A percentile compares a stretch with the other conserved stretches of the same genome.
phyloP scores from a whole-genome alignment of 2,797 vertebrate genomes.

The Dendrocincla tyrannina region DNA sequence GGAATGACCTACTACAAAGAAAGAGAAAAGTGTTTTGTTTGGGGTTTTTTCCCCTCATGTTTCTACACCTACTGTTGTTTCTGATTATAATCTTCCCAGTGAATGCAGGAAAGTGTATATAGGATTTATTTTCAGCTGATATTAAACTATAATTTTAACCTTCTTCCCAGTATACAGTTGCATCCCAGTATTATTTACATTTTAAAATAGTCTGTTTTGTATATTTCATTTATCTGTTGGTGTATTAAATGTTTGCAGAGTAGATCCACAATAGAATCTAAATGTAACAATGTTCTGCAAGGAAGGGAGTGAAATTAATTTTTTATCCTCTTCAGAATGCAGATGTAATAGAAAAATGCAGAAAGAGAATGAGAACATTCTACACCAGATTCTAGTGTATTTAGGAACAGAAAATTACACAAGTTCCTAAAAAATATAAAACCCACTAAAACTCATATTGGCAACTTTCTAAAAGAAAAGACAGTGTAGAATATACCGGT shows the following conservation, averaged over 20 bases:
- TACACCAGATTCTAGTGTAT: not conserved
- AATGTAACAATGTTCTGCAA: not conserved
- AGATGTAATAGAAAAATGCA: not conserved
- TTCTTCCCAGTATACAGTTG: not conserved
- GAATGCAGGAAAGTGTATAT: not conserved
- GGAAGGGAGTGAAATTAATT: not conserved
- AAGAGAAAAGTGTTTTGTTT: not conserved
- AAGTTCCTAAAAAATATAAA: not conserved
- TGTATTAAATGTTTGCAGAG: not conserved
- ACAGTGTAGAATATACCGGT: fast-evolving
- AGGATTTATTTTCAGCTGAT: not conserved
- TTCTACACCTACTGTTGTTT: not conserved
- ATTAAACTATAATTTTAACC: not conserved
- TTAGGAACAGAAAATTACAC: not conserved
- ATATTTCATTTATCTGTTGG: not conserved
- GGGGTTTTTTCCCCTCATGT: not conserved
- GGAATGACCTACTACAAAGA: not conserved
- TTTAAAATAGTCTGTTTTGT: not conserved
- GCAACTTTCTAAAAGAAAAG: not conserved
- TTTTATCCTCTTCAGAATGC: not conserved
- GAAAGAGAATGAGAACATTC: not conserved
- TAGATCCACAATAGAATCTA: not conserved
- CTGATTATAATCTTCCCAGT: not conserved
- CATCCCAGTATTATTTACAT: not conserved
- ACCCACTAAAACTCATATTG: not conserved